Percentiles rank a stretch among this genome's conserved stretches.
Evolutionary conservation across 2,888 invertebrate genomes (phyloP).

Genomic region (Hirudinaria manillensis): DNA sequence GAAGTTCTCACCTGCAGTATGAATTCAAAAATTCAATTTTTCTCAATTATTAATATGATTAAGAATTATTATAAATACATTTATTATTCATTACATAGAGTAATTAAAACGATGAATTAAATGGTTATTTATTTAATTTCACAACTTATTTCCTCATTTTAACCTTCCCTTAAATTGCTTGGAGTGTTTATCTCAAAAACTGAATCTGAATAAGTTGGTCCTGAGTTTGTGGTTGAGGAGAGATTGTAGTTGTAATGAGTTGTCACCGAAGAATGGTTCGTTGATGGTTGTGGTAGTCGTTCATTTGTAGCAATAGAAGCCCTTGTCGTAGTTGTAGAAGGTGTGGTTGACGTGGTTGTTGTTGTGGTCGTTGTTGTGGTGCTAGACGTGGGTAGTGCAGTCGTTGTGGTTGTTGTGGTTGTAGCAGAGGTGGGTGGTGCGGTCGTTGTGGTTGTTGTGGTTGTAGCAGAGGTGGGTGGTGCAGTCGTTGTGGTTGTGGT

Average conservation of each 20-base stretch:
- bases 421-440: constrained; percentile 9
- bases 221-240: background rate
- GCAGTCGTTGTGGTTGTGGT: constrained; percentile 1
- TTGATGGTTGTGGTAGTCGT: background rate
- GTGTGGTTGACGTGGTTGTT: constrained; percentile 9
- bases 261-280: background rate
- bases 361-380: constrained; percentile 15
- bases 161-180: too few species aligned
- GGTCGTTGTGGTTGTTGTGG: background rate
- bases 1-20: too few species aligned
- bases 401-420: background rate
- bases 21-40: too few species aligned
- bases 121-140: too few species aligned
- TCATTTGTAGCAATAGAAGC: background rate
- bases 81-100: too few species aligned
- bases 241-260: background rate
- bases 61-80: too few species aligned
- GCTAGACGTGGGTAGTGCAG: background rate
- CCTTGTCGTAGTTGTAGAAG: constrained; percentile 1
- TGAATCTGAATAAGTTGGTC: background rate
- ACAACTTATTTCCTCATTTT: too few species aligned
- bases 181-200: background rate
- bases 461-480: background rate
- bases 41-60: too few species aligned
- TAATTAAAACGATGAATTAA: too few species aligned